These are phyloP conservation scores for Stenurella melanura DNA, from an alignment of 2,888 invertebrate species.

Conservation along the genomic window DNA sequence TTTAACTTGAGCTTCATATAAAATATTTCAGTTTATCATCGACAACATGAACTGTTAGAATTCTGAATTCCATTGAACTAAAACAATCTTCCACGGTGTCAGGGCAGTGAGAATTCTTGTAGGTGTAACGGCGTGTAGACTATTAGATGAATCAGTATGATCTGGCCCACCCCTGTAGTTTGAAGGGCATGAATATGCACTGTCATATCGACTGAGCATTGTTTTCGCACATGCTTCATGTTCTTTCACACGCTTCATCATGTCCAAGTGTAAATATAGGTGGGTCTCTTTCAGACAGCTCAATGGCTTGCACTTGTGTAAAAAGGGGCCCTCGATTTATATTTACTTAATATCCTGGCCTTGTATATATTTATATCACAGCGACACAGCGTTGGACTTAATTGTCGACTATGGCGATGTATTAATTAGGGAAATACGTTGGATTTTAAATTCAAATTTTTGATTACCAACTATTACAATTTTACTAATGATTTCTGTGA, in stretches of 20 bases:
- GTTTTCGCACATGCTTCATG: conserved; percentile 65
- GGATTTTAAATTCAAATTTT: too few relatives aligned
- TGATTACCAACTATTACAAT: too few relatives aligned
- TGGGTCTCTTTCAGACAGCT: conserved; percentile 66
- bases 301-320: conserved; percentile 61
- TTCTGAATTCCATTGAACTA: conserved; percentile 5
- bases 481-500: too few relatives aligned
- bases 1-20: too few relatives aligned
- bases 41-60: not conserved
- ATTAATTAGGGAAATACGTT: too few relatives aligned
- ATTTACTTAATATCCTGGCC: conserved; percentile 57
- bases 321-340: conserved; percentile 54
- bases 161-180: conserved; percentile 56
- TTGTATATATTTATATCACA: conserved; percentile 44
- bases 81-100: conserved; percentile 27
- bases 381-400: not conserved
- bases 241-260: conserved; percentile 66
- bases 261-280: conserved; percentile 65
- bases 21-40: not conserved
- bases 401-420: not conserved
- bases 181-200: conserved; percentile 59
- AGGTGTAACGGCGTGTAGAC: conserved; percentile 44
- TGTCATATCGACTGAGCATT: conserved; percentile 62
- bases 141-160: conserved; percentile 54
- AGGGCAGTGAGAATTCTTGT: conserved; percentile 33